These are phyloP conservation scores for Pachyuromys duprasi DNA, from an alignment of 2,797 vertebrate species.

Conservation along the genomic window DNA sequence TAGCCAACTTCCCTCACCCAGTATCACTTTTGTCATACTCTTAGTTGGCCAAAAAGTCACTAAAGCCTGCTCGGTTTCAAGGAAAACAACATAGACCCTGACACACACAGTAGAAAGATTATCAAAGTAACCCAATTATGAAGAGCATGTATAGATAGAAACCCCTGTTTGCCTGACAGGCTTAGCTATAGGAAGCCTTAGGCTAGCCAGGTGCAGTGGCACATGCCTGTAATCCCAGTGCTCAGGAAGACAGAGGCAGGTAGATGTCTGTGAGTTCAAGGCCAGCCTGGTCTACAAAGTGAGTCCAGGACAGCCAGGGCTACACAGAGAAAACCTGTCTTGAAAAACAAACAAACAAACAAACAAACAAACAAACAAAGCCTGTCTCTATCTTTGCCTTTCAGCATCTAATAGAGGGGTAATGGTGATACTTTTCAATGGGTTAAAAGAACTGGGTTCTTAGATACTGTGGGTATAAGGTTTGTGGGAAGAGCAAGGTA, in stretches of 20 bases:
- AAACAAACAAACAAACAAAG: too few species aligned
- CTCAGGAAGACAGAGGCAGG: too few species aligned
- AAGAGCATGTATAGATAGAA: background rate
- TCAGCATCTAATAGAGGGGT: background rate
- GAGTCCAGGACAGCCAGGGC: too few species aligned
- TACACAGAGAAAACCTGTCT: too few species aligned
- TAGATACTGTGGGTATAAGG: background rate
- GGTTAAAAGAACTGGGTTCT: background rate
- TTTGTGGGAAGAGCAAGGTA: background rate
- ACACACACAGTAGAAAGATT: background rate
- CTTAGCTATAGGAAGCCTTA: background rate
- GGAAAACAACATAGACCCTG: background rate
- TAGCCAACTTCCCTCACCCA: background rate
- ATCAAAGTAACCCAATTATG: background rate
- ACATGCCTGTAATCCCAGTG: too few species aligned
- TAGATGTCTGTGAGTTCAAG: too few species aligned
- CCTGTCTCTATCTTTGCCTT: background rate
- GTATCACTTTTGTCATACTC: background rate
- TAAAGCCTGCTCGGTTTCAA: background rate
- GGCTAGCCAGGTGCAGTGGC: too few species aligned
- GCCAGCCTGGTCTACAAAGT: too few species aligned
- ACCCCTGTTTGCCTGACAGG: background rate
- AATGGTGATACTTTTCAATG: background rate
- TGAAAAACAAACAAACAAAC: too few species aligned
- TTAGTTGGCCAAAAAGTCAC: slow-evolving; percentile 23